Conservation (phyloP, 2,113 vertebrate genomes). For the Leptobrachium ailaonicum region DNA sequence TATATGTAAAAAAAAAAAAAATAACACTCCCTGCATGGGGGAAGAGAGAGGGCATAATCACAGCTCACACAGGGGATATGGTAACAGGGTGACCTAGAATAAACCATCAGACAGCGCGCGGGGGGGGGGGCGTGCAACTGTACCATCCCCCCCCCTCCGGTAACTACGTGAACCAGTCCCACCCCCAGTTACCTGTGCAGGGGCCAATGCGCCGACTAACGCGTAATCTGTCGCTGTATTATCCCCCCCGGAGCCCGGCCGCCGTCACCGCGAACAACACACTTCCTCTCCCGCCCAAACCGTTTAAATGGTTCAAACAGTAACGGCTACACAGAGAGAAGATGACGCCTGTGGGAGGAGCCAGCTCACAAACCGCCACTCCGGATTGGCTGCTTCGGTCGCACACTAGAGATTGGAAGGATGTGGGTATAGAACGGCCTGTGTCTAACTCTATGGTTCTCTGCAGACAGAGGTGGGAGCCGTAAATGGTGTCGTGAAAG, state of each 20-base stretch:
- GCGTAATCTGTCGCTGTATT: neutral
- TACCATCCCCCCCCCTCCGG: no score
- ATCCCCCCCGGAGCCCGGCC: neutral
- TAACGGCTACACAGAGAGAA: conserved; percentile 21
- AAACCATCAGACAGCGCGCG: no score
- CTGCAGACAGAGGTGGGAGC: no score
- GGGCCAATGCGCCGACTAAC: neutral
- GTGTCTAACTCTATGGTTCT: no score
- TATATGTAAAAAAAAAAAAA: no score
- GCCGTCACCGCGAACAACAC: neutral
- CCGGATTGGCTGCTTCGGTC: neutral
- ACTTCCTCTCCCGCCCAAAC: conserved; percentile 36
- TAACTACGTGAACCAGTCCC: no score
- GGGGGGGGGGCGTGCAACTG: no score
- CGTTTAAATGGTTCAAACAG: conserved; percentile 41
- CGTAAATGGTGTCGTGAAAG: no score
- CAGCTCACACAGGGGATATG: no score
- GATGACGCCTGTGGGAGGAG: conserved; percentile 25
- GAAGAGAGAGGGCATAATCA: no score
- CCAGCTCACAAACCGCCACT: neutral
- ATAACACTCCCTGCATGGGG: no score
- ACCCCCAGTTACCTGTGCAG: conserved; percentile 10
- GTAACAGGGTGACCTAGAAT: no score
- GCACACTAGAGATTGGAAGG: neutral
- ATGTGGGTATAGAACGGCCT: neutral